These are phyloP conservation scores for Diarsia mendica DNA, from an alignment of 2,888 invertebrate genomes.

Conservation along the genomic window DNA sequence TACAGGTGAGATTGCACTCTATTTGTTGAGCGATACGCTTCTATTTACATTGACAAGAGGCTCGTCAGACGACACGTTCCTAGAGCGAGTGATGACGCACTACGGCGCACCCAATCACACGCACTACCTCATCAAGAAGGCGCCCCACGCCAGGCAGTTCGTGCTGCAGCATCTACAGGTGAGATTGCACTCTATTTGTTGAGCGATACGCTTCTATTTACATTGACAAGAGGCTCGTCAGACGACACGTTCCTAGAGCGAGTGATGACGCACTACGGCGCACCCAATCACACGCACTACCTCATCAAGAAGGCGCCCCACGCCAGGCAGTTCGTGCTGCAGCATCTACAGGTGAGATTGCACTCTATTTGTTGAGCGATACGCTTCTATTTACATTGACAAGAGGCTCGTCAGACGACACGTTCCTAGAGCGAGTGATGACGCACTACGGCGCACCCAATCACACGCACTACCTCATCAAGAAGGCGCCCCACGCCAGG, in stretches of 20 bases:
- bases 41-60: not conserved
- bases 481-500: slow-evolving; percentile 94
- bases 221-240: not conserved
- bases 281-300: slow-evolving; percentile 90
- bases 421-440: slow-evolving; percentile 96
- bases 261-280: slow-evolving; percentile 93
- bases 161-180: slow-evolving; percentile 94
- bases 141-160: slow-evolving; percentile 94
- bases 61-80: not conserved
- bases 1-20: slow-evolving; percentile 87
- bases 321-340: slow-evolving; percentile 94
- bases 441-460: slow-evolving; percentile 92
- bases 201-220: accelerated
- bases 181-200: slow-evolving; percentile 4
- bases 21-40: accelerated
- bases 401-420: slow-evolving; percentile 95
- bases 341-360: slow-evolving; percentile 92
- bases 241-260: not conserved
- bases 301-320: slow-evolving; percentile 95
- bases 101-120: slow-evolving; percentile 91
- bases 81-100: slow-evolving; percentile 90
- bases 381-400: not conserved
- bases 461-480: slow-evolving; percentile 91
- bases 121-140: slow-evolving; percentile 93
- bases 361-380: not conserved